Evolutionary conservation across 2,797 vertebrate species (phyloP).

Genomic region (Enteromius treurensis): DNA sequence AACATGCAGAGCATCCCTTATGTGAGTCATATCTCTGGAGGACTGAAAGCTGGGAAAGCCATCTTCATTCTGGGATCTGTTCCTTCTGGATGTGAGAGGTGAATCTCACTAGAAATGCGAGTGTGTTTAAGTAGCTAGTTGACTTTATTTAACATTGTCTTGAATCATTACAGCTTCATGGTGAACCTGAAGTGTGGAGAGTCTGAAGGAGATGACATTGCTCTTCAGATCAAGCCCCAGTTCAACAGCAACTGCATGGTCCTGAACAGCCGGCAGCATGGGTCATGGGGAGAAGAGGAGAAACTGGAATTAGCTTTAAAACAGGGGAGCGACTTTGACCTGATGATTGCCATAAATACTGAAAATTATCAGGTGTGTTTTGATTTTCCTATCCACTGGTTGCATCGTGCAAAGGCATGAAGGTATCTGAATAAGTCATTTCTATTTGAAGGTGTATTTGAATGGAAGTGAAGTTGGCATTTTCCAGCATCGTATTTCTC

Average conservation of each 20-base stretch:
- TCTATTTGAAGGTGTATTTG: constrained; percentile 31
- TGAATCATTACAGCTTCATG: constrained; percentile 21
- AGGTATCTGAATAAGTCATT: neutral
- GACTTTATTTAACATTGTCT: neutral
- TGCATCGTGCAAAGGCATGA: neutral
- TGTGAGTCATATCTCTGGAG: constrained; percentile 21
- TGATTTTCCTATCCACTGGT: neutral
- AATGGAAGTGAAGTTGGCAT: neutral
- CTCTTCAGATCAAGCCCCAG: constrained; percentile 38
- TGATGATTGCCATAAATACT: constrained; percentile 29
- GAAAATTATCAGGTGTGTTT: constrained; percentile 44
- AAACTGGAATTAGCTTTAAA: neutral
- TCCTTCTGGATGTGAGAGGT: neutral
- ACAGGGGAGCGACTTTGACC: constrained; percentile 15
- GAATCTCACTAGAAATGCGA: neutral
- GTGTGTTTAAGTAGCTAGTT: neutral
- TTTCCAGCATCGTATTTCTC: constrained; percentile 39
- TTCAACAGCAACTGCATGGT: neutral
- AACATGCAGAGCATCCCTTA: constrained; percentile 35
- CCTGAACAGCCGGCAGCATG: constrained; percentile 31
- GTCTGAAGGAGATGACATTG: constrained; percentile 31
- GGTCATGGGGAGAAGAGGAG: constrained; percentile 33
- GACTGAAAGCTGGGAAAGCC: constrained; percentile 8
- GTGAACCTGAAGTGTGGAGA: constrained; percentile 42
- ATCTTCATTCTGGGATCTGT: constrained; percentile 1